Base-by-base conservation (phyloP, 2,888 invertebrate species). In the Brachylomia viminalis region DNA sequence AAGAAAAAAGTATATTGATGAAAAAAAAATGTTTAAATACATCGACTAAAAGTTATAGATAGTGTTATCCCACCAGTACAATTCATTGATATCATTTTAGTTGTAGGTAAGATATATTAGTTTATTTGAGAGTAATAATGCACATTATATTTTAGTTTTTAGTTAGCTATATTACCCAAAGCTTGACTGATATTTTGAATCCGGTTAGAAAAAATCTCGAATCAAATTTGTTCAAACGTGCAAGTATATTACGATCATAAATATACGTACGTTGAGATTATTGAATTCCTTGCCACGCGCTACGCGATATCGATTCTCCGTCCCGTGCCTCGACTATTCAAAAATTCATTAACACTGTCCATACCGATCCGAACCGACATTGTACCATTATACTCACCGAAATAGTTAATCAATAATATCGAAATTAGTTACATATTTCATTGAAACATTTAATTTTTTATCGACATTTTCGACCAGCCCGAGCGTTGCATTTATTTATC, bases 341-440 rank as follows among this genome's bases (percentile, higher is more conserved):
- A 95, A 95, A 94, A 95, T 95, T 95, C 94, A 96, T 95, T 91
- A 91, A 91, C 94, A 91, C 90, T 94, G 93, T 94, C 94, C 94
- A 92, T 91, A 91, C 91, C 89, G 90, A 91, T 92, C 92, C 93
- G 93, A 91, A 92, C 94, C 93, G 91, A 90, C 86, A 87, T 83
- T 86, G 84, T 82, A 88, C 85, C 89, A 89, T 84, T 86, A 88
- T 71, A 83, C 79, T 87, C 84, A 90, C 91, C 86, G 75, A 91
- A 92, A 91, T 91, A 88, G 86, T 78, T 47, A 77, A 86, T 67
- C 80, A 77, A 91, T 85, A 85, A 80, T 82, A 80, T 77, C 80
- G 75, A 89, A 75, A 80, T 79, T 80, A 45, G 80, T 79, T 82
- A 42, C 62, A 65, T 76, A 72, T 58, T 56, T 49, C 59, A 66